A percentile compares a stretch with the other conserved stretches of the same genome.
These are phyloP conservation scores for Phrynocephalus vlangalii DNA, from an alignment of 2,797 vertebrate genomes.

Conservation along the genomic window DNA sequence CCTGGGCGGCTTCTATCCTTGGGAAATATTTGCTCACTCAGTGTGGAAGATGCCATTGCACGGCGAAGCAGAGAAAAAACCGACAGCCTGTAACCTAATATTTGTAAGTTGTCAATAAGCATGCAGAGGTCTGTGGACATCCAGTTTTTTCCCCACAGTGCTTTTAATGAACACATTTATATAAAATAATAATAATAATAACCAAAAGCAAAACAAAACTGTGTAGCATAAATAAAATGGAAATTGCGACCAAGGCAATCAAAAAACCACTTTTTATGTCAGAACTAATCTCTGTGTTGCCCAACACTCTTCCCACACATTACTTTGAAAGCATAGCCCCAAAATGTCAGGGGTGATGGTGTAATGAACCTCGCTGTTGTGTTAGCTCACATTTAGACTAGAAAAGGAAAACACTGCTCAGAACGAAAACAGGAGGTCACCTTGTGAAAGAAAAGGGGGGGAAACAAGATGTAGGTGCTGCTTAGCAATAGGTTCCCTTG, in stretches of 20 bases:
- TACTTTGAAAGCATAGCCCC: conserved; percentile 43
- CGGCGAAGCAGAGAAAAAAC: conserved; percentile 1
- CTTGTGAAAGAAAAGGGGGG: conserved; percentile 39
- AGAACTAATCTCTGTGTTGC: conserved; percentile 62
- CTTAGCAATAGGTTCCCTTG: too few relatives aligned
- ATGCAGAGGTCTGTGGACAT: conserved; percentile 66
- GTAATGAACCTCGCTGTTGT: conserved; percentile 53
- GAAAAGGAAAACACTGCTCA: conserved; percentile 46
- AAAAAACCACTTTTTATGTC: conserved; percentile 68
- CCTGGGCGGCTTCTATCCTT: neutral
- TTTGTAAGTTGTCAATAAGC: conserved; percentile 64
- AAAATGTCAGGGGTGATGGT: conserved; percentile 53
- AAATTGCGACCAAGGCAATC: conserved; percentile 64
- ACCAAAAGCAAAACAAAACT: neutral
- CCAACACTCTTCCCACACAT: conserved; percentile 57
- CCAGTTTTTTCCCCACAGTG: conserved; percentile 71
- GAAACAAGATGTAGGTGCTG: neutral
- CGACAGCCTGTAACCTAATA: neutral
- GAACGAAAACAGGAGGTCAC: conserved; percentile 58
- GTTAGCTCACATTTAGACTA: conserved; percentile 53
- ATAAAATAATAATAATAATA: too few relatives aligned
- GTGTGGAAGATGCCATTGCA: conserved; percentile 3
- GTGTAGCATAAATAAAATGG: conserved; percentile 71
- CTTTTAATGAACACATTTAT: conserved; percentile 64
- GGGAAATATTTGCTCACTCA: neutral